phyloP scores from a whole-genome alignment of 2,113 vertebrate species.

The Heliornis fulica region DNA sequence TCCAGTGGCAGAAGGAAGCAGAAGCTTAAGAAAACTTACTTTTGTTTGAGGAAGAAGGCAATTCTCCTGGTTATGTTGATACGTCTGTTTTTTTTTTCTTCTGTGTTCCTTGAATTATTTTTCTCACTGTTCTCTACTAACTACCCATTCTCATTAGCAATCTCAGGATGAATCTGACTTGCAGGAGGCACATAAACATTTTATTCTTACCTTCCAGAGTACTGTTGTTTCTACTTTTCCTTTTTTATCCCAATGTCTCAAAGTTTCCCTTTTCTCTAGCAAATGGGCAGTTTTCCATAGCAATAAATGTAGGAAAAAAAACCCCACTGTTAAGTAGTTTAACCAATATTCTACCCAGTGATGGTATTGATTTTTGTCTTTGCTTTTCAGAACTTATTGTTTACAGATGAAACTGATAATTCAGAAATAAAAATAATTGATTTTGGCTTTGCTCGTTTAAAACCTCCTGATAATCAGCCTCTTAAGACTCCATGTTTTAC shows the following conservation, averaged over 20 bases:
- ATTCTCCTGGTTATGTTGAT: neutral
- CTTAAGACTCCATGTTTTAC: conserved; percentile 98
- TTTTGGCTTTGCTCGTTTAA: conserved; percentile 96
- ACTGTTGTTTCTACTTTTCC: neutral
- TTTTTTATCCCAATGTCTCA: neutral
- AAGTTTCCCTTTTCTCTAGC: neutral
- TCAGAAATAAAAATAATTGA: conserved; percentile 99
- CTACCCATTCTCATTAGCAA: neutral
- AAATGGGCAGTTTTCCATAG: neutral
- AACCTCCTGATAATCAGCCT: conserved; percentile 95
- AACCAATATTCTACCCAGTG: neutral
- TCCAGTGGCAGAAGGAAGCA: neutral
- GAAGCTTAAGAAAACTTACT: neutral
- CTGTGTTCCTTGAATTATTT: neutral
- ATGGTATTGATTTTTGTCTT: conserved; percentile 11
- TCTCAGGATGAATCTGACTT: neutral
- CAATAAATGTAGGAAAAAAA: neutral
- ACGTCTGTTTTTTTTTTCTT: neutral
- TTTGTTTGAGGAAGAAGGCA: neutral
- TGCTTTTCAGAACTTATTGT: conserved; percentile 89
- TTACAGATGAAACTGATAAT: conserved; percentile 93
- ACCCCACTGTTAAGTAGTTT: neutral
- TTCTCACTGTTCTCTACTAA: neutral
- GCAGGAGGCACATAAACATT: neutral
- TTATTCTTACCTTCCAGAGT: neutral